These are phyloP conservation scores for Macrotis lagotis DNA, from an alignment of 2,113 vertebrate species.

Conservation along the genomic window DNA sequence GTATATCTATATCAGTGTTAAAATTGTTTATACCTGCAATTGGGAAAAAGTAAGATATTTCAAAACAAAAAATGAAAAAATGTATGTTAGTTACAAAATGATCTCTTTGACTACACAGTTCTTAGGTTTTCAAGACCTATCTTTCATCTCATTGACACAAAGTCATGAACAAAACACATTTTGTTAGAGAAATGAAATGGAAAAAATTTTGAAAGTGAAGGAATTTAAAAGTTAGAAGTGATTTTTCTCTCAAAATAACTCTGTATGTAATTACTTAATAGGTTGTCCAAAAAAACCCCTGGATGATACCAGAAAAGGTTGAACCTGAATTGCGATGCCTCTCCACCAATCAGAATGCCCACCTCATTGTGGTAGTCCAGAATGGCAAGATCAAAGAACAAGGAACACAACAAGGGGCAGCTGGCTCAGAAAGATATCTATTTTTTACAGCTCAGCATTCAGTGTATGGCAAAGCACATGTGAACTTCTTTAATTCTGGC, in stretches of 20 bases:
- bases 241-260: conserved; percentile 9
- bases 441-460: conserved; percentile 90
- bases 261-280: conserved; percentile 70
- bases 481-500: background rate
- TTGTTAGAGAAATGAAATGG: background rate
- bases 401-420: conserved; percentile 93
- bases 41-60: background rate
- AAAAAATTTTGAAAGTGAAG: background rate
- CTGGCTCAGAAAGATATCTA: conserved; percentile 90
- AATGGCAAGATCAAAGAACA: conserved; percentile 88
- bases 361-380: conserved; percentile 92
- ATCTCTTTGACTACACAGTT: background rate
- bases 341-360: conserved; percentile 95
- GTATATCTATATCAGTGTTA: background rate
- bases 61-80: background rate
- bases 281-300: conserved; percentile 96
- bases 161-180: background rate
- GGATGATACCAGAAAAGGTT: conserved; percentile 92
- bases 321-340: conserved; percentile 96
- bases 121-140: conserved; percentile 1
- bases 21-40: background rate
- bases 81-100: background rate
- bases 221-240: background rate
- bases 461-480: conserved; percentile 78
- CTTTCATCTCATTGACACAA: background rate